These are phyloP conservation scores for Varanus komodoensis DNA, from an alignment of 2,113 vertebrate species.

Conservation along the genomic window DNA sequence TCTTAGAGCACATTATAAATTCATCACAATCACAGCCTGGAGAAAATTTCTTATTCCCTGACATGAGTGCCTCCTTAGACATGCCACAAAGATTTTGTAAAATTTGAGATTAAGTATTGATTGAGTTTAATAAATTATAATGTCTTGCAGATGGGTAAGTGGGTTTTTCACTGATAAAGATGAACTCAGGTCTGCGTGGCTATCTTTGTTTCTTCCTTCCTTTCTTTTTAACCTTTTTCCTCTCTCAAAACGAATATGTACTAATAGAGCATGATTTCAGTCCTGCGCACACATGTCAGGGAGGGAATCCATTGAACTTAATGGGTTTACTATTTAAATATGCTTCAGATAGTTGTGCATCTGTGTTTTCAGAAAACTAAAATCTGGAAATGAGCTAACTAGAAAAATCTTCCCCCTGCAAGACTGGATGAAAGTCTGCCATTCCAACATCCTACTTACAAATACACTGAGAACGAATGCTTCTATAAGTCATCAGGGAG, in stretches of 20 bases:
- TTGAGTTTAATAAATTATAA: conserved; percentile 73
- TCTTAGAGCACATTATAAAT: conserved; percentile 74
- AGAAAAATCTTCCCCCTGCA: background rate
- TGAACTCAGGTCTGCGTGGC: conserved; percentile 42
- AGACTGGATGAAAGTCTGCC: too few species aligned
- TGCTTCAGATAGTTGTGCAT: background rate
- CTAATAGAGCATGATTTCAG: conserved; percentile 14
- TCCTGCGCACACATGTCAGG: background rate
- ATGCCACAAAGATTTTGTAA: conserved; percentile 68
- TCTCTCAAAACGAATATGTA: conserved; percentile 21
- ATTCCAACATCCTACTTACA: background rate
- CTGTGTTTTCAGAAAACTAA: conserved; percentile 26
- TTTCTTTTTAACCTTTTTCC: conserved; percentile 22
- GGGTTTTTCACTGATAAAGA: conserved; percentile 43
- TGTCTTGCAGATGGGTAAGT: conserved; percentile 52
- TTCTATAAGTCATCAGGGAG: background rate
- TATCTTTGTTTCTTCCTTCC: conserved; percentile 30
- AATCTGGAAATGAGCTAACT: conserved; percentile 18
- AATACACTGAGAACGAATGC: background rate
- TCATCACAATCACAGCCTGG: conserved; percentile 75
- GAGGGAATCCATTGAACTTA: background rate
- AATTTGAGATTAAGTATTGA: conserved; percentile 75
- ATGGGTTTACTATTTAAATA: background rate
- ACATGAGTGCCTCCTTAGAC: conserved; percentile 64
- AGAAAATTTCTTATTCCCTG: conserved; percentile 72